phyloP scores from a whole-genome alignment of 2,888 invertebrate genomes.

The Palloptera scutellata region DNA sequence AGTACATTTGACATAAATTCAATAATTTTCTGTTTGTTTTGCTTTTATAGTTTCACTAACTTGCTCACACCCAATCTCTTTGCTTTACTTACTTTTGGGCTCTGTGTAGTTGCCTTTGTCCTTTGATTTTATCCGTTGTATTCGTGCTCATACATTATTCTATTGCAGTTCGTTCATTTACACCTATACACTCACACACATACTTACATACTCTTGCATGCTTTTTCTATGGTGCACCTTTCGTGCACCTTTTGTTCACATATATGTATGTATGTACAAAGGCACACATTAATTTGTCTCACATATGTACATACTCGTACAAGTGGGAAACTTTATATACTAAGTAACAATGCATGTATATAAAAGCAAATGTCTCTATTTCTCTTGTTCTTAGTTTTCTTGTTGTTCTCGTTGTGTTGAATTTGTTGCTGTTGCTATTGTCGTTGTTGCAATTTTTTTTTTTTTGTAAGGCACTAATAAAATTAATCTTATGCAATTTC shows the following conservation, averaged over 20 bases:
- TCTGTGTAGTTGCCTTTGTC: too few species aligned
- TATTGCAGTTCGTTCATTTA: slow-evolving; percentile 18
- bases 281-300: background rate
- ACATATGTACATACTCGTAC: background rate
- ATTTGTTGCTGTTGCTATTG: background rate
- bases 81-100: too few species aligned
- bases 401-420: background rate
- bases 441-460: slow-evolving; percentile 22
- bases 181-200: background rate
- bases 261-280: background rate
- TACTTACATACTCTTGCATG: background rate
- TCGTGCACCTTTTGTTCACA: too few species aligned
- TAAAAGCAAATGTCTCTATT: background rate
- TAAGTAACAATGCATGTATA: background rate
- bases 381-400: slow-evolving; percentile 31
- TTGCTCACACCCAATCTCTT: too few species aligned
- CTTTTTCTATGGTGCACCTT: too few species aligned
- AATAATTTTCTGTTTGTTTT: too few species aligned
- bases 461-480: slow-evolving; percentile 24
- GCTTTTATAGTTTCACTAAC: too few species aligned
- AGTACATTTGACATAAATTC: slow-evolving; percentile 16
- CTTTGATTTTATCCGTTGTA: too few species aligned
- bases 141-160: background rate
- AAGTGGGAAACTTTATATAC: background rate
- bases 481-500: slow-evolving; percentile 41